phyloP scores from a whole-genome alignment of 2,113 vertebrate genomes.

The Perca schrenkii region DNA sequence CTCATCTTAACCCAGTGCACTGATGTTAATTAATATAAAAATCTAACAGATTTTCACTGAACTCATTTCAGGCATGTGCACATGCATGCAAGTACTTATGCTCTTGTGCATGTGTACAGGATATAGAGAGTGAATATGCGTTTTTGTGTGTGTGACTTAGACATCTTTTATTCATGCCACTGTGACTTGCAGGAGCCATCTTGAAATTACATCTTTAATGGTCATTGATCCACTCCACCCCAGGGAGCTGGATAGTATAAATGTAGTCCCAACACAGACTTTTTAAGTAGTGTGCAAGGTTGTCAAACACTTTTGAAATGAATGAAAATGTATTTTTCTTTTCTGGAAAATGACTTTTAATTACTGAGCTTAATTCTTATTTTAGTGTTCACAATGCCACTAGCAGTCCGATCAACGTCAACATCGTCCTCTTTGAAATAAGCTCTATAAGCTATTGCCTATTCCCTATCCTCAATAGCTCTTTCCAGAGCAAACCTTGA shows the following conservation, averaged over 20 bases:
- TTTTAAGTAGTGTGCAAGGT: slow-evolving; percentile 49
- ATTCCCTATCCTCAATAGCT: slow-evolving; percentile 32
- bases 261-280: slow-evolving; percentile 65
- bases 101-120: slow-evolving; percentile 1
- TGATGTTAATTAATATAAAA: slow-evolving; percentile 1
- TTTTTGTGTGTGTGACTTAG: slow-evolving; percentile 45
- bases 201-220: slow-evolving; percentile 81
- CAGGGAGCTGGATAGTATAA: slow-evolving; percentile 58
- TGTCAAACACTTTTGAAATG: slow-evolving; percentile 46
- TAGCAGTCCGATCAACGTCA: slow-evolving; percentile 16
- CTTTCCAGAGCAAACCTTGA: slow-evolving; percentile 27
- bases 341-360: slow-evolving; percentile 45
- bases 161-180: slow-evolving; percentile 81
- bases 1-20: neutral
- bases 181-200: slow-evolving; percentile 76
- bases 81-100: neutral
- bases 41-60: neutral
- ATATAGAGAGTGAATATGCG: slow-evolving; percentile 24
- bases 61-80: neutral
- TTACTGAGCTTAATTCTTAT: slow-evolving; percentile 30
- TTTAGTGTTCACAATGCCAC: slow-evolving; percentile 27
- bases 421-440: slow-evolving; percentile 27
- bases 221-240: slow-evolving; percentile 74
- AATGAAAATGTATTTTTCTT: slow-evolving; percentile 47
- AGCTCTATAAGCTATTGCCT: slow-evolving; percentile 36